Evolutionary conservation across 2,888 invertebrate genomes (phyloP).

Genomic region (Notocelia uddmanniana): DNA sequence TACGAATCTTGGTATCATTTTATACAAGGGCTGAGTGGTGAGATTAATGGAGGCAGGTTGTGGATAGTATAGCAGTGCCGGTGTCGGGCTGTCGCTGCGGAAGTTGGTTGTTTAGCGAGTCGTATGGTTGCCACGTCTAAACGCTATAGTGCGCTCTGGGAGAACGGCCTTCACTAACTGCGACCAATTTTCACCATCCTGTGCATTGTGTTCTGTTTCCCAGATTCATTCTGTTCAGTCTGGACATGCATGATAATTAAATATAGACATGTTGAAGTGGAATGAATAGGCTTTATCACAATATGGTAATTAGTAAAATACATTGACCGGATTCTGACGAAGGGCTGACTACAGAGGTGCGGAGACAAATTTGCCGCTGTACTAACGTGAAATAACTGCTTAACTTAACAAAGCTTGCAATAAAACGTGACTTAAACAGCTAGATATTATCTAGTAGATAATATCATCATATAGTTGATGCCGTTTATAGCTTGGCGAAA

Average conservation of each 20-base stretch:
- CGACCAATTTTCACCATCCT: constrained; percentile 38
- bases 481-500: constrained; percentile 15
- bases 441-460: not conserved
- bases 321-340: not conserved
- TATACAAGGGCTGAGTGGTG: not conserved
- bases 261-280: not conserved
- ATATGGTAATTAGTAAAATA: not conserved
- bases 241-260: not conserved
- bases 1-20: not conserved
- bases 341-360: not conserved
- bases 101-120: constrained; percentile 72
- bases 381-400: not conserved
- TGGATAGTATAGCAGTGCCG: constrained; percentile 42
- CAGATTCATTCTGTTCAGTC: constrained; percentile 21
- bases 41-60: not conserved
- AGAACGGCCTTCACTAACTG: constrained; percentile 59
- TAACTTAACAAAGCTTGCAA: not conserved
- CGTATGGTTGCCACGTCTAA: constrained; percentile 47
- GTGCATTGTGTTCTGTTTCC: constrained; percentile 32
- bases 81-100: constrained; percentile 58
- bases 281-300: not conserved
- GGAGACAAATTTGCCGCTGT: not conserved
- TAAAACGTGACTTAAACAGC: not conserved
- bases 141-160: constrained; percentile 49
- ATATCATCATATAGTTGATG: not conserved